Evolutionary conservation across 2,113 vertebrate genomes (phyloP), one percentile per base, ranked within the genome.

Genomic region (Suncus etruscus): DNA sequence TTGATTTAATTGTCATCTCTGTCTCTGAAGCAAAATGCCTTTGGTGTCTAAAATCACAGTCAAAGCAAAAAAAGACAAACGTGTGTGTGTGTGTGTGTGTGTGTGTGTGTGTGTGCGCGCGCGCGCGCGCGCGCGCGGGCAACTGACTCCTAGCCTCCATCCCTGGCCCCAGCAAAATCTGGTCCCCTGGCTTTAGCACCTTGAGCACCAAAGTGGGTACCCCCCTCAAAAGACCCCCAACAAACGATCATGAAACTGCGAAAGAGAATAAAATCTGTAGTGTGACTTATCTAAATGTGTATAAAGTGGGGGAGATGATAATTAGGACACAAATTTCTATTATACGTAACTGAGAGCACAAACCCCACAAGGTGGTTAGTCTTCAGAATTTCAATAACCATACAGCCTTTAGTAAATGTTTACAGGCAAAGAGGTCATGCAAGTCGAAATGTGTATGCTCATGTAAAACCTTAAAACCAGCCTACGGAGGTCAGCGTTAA

Each of bases 11-110:
- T 81, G 89, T n/a, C 92, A 81, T 22, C 0, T 25, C 20, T 39
- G 39, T 69, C 65, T 80, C 72, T 69, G 45, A 69, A 66, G 83
- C 78, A 75, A 87, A 88, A 45, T 9, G 3, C 47, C 89, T 69
- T 63, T 90, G 74, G 86, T 45, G 45, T 87, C 81, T 61, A 90
- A 93, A 95, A 78, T 3, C 87, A 84, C 73, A 68, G 29, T 78
- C 87, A 90, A 91, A 84, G 31, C 63, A 82, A 93, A 95, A 14
- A n/a, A 81, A 92, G 93, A 14, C 89, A 95, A 70, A 39, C 5
- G 39, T 39, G 39, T 39, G 39, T 39, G 39, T 39, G 39, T 39
- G 39, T 39, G 39, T 39, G 39, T 39, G 39, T 39, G 39, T 39
- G 39, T 39, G 39, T 39, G 39, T 39, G 39, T 39, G 39, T 39